phyloP scores from a whole-genome alignment of 2,888 invertebrate species.

The Caenorhabditis afra region DNA sequence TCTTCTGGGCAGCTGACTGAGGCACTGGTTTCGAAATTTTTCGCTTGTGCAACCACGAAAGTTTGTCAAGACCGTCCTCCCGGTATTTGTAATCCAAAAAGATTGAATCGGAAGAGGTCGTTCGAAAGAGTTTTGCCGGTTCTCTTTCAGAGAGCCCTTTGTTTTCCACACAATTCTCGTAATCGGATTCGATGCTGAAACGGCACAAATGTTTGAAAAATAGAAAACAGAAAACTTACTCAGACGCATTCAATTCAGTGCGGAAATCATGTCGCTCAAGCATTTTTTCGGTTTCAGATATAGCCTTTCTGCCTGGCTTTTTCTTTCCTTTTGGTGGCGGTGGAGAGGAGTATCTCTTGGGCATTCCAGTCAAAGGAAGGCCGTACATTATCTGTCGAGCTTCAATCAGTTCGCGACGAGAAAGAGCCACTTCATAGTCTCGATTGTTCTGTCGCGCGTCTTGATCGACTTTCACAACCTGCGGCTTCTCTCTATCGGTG shows the following conservation, averaged over 20 bases:
- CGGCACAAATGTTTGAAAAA: not conserved
- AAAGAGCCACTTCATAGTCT: too few relatives aligned
- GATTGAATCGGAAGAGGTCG: constrained; percentile 7
- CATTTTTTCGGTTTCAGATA: not conserved
- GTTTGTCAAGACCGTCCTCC: not conserved
- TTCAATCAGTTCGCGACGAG: too few relatives aligned
- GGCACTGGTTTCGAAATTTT: not conserved
- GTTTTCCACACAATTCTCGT: not conserved
- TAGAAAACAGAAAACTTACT: constrained; percentile 13
- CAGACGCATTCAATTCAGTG: not conserved
- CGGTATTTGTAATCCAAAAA: not conserved
- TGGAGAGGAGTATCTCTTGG: not conserved
- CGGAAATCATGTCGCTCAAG: constrained; percentile 13
- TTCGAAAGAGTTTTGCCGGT: constrained; percentile 4
- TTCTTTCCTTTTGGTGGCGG: constrained; percentile 1
- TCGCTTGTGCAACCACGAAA: not conserved
- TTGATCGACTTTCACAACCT: not conserved
- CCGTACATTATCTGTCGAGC: not conserved
- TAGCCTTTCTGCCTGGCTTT: constrained; percentile 15
- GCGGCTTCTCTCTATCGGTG: not conserved
- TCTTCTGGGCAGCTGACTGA: not conserved
- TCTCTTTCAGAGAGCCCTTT: not conserved
- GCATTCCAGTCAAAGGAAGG: not conserved
- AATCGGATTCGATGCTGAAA: constrained; percentile 32
- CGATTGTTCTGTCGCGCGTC: too few relatives aligned